Conservation (phyloP, 2,888 invertebrate species). For the Dolichopus griseipennis region DNA sequence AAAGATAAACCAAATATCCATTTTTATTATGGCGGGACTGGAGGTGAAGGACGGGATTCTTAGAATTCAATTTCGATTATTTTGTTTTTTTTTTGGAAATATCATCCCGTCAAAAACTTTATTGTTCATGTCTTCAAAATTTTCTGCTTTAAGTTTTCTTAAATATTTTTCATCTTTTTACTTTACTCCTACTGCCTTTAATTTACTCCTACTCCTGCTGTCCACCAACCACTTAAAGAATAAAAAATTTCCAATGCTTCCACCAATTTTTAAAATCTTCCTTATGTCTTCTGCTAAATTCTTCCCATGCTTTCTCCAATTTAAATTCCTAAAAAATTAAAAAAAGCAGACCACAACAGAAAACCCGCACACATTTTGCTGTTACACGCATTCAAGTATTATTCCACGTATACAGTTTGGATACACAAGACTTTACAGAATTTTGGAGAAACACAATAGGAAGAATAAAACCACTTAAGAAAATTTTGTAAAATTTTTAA, state of each 20-base stretch:
- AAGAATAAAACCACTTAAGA: background rate
- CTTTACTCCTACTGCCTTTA: no score
- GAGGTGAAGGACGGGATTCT: no score
- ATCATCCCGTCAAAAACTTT: constrained; percentile 1
- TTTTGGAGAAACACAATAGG: background rate
- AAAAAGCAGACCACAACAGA: background rate
- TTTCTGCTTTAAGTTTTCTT: background rate
- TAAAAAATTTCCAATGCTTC: background rate
- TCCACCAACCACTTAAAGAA: background rate
- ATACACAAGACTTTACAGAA: background rate
- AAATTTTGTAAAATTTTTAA: background rate
- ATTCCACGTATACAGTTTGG: no score
- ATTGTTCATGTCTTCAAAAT: background rate
- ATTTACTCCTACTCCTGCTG: no score
- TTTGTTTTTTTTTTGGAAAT: background rate
- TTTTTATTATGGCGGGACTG: no score
- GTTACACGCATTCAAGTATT: background rate
- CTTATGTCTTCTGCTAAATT: no score
- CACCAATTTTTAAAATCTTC: no score
- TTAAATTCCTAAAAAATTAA: background rate
- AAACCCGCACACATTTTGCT: background rate
- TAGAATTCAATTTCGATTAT: background rate
- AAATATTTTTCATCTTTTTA: background rate
- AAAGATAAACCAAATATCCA: background rate
- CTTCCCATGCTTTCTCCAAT: background rate